A percentile compares a stretch with the other conserved stretches of the same genome.
Conservation (phyloP, 2,797 vertebrate genomes). For the Columba guinea region DNA sequence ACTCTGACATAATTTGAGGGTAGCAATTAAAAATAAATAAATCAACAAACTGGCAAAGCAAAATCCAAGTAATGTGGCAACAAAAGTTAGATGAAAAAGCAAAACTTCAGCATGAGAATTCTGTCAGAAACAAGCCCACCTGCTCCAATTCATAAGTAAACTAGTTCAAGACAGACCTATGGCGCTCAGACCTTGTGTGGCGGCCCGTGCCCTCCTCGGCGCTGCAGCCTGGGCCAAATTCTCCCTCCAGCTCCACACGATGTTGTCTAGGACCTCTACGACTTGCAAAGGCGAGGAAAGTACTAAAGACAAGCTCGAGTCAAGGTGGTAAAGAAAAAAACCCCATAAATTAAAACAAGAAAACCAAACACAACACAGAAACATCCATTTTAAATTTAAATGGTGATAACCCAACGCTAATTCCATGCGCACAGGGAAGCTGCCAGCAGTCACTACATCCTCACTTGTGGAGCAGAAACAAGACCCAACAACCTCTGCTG, state of each 20-base stretch:
- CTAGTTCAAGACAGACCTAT: neutral
- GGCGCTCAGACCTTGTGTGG: fast-evolving
- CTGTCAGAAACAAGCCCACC: neutral
- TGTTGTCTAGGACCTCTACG: neutral
- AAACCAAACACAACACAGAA: neutral
- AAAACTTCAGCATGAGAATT: neutral
- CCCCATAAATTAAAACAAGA: neutral
- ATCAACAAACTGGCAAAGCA: neutral
- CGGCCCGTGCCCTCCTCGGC: fast-evolving
- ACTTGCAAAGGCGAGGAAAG: neutral
- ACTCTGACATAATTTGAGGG: neutral
- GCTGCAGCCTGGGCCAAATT: fast-evolving
- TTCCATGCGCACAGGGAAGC: neutral
- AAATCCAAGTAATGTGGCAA: neutral
- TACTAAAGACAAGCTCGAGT: neutral
- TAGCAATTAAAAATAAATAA: neutral
- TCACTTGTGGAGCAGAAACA: neutral
- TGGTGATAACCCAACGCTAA: neutral
- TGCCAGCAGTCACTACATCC: neutral
- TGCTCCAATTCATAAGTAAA: neutral
- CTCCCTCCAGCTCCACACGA: neutral
- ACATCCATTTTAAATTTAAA: neutral
- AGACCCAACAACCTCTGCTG: neutral
- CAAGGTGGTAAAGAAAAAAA: neutral
- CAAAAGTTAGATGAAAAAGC: neutral